Percentiles rank a stretch among this genome's conserved stretches.
Conservation (phyloP, 1,140 invertebrate species). For the Drosophila saltans region DNA sequence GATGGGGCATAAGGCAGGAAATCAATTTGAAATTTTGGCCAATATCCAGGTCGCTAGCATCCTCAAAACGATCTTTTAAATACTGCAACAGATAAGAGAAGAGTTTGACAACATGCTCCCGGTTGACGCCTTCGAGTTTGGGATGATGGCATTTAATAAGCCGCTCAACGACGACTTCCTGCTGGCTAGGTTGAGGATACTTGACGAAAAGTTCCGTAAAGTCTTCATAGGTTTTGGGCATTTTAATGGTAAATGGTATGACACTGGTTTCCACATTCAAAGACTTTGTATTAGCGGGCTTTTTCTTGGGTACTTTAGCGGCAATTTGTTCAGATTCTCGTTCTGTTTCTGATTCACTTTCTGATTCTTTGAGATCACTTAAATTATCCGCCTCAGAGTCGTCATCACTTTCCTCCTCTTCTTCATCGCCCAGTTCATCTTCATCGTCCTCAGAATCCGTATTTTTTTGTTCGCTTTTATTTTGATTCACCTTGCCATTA, state of each 20-base stretch:
- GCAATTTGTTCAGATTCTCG: slow-evolving; percentile 10
- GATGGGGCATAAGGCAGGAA: slow-evolving; percentile 86
- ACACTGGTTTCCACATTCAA: slow-evolving; percentile 81
- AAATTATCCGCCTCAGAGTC: slow-evolving; percentile 82
- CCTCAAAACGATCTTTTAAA: slow-evolving; percentile 87
- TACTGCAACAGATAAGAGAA: slow-evolving; percentile 91
- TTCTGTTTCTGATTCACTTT: slow-evolving; percentile 67
- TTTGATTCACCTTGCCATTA: slow-evolving; percentile 10
- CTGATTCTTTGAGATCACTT: slow-evolving; percentile 84
- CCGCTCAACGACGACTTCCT: slow-evolving; percentile 89
- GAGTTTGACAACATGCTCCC: slow-evolving; percentile 89
- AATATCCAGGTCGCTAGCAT: slow-evolving; percentile 83
- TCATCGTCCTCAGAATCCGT: slow-evolving; percentile 62
- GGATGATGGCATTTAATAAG: slow-evolving; percentile 94
- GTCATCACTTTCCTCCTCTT: slow-evolving; percentile 64
- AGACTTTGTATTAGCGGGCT: slow-evolving; percentile 44
- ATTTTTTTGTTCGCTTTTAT: slow-evolving; percentile 55
- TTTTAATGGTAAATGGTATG: slow-evolving; percentile 88
- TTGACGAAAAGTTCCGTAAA: slow-evolving; percentile 87
- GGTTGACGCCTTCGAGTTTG: slow-evolving; percentile 89
- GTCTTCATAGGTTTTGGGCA: slow-evolving; percentile 87
- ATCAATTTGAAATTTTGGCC: slow-evolving; percentile 86
- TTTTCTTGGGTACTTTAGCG: slow-evolving; percentile 38
- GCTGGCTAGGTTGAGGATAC: slow-evolving; percentile 87
- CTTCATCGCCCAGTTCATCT: slow-evolving; percentile 60